A percentile compares a stretch with the other conserved stretches of the same genome.
phyloP scores from a whole-genome alignment of 2,113 vertebrate genomes.

The Gadus chalcogrammus region DNA sequence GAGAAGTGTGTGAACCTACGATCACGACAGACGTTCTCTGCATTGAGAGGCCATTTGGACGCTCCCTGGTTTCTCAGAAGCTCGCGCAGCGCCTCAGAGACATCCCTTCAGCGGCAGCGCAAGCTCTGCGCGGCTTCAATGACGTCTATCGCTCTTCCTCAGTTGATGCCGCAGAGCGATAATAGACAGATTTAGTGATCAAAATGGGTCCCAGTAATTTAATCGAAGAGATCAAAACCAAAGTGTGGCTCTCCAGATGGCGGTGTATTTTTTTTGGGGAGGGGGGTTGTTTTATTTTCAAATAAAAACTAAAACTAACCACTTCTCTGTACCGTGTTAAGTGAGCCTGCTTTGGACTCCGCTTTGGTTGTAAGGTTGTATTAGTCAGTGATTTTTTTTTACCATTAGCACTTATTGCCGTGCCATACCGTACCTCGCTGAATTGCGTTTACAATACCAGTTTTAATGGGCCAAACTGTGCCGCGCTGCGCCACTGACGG shows the following conservation, averaged over 20 bases:
- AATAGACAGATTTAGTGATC: constrained; percentile 33
- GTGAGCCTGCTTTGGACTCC: too few relatives aligned
- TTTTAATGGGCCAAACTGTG: too few relatives aligned
- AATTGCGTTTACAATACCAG: too few relatives aligned
- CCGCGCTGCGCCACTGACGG: too few relatives aligned
- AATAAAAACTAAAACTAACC: neutral
- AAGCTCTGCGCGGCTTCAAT: too few relatives aligned
- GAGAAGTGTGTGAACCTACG: constrained; percentile 49
- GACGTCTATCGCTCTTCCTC: constrained; percentile 31
- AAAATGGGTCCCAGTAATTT: constrained; percentile 42
- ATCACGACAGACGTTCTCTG: constrained; percentile 59
- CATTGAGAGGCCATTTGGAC: constrained; percentile 29
- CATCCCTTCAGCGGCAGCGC: too few relatives aligned
- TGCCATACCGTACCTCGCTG: too few relatives aligned
- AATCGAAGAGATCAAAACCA: neutral
- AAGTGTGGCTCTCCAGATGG: neutral
- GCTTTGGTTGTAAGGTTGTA: too few relatives aligned
- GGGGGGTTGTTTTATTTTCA: too few relatives aligned
- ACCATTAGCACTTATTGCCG: too few relatives aligned
- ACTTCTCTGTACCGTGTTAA: too few relatives aligned
- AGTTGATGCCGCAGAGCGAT: constrained; percentile 50
- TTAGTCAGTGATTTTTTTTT: too few relatives aligned
- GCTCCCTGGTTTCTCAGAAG: constrained; percentile 60
- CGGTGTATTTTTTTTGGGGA: neutral
- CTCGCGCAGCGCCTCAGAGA: constrained; percentile 46